Percentiles rank a stretch among this genome's conserved stretches.
Conservation (phyloP, 1,140 invertebrate genomes). For the Medauroidea extradentata region DNA sequence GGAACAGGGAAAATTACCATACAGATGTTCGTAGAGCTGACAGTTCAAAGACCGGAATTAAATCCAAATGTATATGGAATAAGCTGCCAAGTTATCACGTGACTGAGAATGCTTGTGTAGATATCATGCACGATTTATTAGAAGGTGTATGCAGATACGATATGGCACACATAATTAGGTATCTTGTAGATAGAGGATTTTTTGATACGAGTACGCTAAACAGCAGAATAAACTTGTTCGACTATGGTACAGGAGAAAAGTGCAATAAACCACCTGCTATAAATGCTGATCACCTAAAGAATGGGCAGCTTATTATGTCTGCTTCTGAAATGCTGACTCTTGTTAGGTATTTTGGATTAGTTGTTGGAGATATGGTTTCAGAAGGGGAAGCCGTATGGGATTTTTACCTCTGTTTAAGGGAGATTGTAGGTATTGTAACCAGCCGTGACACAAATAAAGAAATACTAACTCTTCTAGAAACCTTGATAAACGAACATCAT, state of each 20-base stretch:
- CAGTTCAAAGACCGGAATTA: not conserved
- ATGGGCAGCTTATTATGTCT: conserved; percentile 19
- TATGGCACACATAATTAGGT: conserved; percentile 22
- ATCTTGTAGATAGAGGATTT: conserved; percentile 14
- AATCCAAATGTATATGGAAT: not conserved
- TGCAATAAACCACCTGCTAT: conserved; percentile 20
- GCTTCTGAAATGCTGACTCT: conserved; percentile 27
- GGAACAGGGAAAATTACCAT: not conserved
- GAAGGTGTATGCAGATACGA: conserved; percentile 25
- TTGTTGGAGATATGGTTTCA: conserved; percentile 27
- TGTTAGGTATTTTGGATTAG: conserved; percentile 19
- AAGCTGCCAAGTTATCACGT: conserved; percentile 17
- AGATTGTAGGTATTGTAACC: conserved; percentile 25
- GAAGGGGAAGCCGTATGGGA: conserved; percentile 21
- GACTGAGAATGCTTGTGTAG: conserved; percentile 20
- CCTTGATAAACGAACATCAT: conserved; percentile 14
- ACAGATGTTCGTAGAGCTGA: not conserved
- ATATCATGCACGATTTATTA: conserved; percentile 23
- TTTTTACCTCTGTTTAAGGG: conserved; percentile 20
- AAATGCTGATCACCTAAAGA: conserved; percentile 8
- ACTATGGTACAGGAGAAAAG: conserved; percentile 14
- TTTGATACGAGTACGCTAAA: conserved; percentile 19
- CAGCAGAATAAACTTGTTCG: conserved; percentile 20
- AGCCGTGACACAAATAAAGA: conserved; percentile 4
- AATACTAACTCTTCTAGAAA: conserved; percentile 3